Conservation (phyloP, 1,140 invertebrate species). For the Mamestra configurata region DNA sequence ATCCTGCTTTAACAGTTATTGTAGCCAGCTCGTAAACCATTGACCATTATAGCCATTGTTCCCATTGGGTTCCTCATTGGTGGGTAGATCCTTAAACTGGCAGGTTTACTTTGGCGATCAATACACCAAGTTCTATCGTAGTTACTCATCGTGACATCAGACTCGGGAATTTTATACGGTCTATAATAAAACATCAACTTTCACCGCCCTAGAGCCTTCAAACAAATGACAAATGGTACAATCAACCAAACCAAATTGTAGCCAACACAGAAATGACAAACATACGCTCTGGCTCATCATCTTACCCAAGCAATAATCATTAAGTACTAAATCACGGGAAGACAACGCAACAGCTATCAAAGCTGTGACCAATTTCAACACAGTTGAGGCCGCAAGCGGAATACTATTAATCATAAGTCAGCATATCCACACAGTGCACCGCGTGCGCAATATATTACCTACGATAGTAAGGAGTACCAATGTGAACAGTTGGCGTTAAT, state of each 20-base stretch:
- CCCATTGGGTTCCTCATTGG: no score
- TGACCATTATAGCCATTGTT: not conserved
- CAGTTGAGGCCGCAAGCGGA: slow-evolving; percentile 52
- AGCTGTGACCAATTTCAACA: slow-evolving; percentile 52
- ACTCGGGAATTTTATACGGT: not conserved
- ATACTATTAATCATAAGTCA: slow-evolving; percentile 60
- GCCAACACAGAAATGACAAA: slow-evolving; percentile 20
- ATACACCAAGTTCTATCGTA: not conserved
- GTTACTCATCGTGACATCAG: not conserved
- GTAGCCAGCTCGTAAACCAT: not conserved
- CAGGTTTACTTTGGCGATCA: not conserved
- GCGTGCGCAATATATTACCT: slow-evolving; percentile 58
- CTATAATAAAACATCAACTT: not conserved
- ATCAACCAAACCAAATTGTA: not conserved
- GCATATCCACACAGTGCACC: slow-evolving; percentile 54
- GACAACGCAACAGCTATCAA: slow-evolving; percentile 37
- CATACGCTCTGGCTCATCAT: slow-evolving; percentile 15
- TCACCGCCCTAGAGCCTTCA: not conserved
- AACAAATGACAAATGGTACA: slow-evolving; percentile 1
- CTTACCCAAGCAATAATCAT: slow-evolving; percentile 39
- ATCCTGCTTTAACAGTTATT: not conserved
- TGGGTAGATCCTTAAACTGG: no score
- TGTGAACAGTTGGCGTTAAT: slow-evolving; percentile 63
- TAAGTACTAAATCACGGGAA: slow-evolving; percentile 44
- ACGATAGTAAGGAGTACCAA: slow-evolving; percentile 56